Evolutionary conservation across 2,113 vertebrate species (phyloP).

Genomic region (Chaetodon trifascialis): DNA sequence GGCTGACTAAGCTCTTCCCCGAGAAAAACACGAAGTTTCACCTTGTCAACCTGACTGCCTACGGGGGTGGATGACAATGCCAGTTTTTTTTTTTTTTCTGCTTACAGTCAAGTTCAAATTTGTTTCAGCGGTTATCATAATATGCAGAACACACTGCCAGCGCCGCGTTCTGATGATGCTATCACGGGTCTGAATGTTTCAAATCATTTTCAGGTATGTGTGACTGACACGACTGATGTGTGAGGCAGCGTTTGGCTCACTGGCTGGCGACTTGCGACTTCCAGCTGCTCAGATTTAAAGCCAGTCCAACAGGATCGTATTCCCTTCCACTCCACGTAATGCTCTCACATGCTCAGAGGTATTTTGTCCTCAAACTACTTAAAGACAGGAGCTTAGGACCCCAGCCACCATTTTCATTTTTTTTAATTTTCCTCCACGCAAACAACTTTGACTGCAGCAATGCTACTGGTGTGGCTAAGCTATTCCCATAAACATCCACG

Average conservation of each 20-base stretch:
- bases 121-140: not conserved
- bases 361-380: not conserved
- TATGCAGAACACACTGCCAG: not conserved
- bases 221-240: not conserved
- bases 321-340: not conserved
- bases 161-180: not conserved
- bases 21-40: slow-evolving; percentile 56
- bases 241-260: not conserved
- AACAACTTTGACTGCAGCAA: not conserved
- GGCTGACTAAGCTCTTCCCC: slow-evolving; percentile 57
- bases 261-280: not conserved
- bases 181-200: not conserved
- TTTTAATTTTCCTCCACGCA: not conserved
- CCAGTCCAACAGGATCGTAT: not conserved
- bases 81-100: not conserved
- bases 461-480: not conserved
- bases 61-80: slow-evolving; percentile 37
- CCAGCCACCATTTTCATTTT: no score
- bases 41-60: slow-evolving; percentile 24
- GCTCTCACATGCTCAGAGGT: not conserved
- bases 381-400: no score
- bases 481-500: slow-evolving; percentile 57
- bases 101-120: slow-evolving; percentile 23
- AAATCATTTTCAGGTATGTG: not conserved
- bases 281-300: not conserved